phyloP scores from a whole-genome alignment of 2,888 invertebrate genomes.

The Leptopterna dolabrata region DNA sequence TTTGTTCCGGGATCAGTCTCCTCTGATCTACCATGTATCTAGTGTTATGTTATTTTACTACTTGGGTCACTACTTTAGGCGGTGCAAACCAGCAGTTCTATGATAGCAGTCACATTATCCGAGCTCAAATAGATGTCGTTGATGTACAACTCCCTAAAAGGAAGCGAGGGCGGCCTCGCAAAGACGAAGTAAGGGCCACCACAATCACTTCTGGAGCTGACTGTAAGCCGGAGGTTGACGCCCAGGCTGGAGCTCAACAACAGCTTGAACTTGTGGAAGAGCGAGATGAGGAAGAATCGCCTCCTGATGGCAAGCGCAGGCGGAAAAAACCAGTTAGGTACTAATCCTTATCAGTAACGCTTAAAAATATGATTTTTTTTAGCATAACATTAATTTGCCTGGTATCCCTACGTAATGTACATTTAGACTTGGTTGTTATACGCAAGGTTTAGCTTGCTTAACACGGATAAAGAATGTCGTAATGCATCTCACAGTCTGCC shows the following conservation, averaged over 20 bases:
- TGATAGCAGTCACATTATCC: background rate
- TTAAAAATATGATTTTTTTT: background rate
- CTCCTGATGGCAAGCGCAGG: slow-evolving; percentile 17
- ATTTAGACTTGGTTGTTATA: too few species aligned
- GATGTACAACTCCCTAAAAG: background rate
- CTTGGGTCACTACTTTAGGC: background rate
- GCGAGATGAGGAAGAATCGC: background rate
- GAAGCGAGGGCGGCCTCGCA: slow-evolving; percentile 23
- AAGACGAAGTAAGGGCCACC: background rate
- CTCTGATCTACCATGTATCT: too few species aligned
- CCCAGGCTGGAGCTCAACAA: background rate
- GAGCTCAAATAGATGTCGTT: background rate
- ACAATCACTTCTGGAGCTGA: background rate
- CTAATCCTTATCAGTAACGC: too few species aligned
- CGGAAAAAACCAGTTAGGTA: slow-evolving; percentile 35
- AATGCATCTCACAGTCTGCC: too few species aligned
- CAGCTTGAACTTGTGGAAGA: background rate
- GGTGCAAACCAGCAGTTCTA: background rate
- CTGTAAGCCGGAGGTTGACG: background rate
- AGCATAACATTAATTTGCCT: background rate
- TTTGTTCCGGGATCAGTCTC: background rate
- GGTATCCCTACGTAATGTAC: too few species aligned
- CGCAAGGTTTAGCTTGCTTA: too few species aligned
- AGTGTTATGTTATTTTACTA: too few species aligned
- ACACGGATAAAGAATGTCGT: too few species aligned